Evolutionary conservation across 1,140 invertebrate species (phyloP).

Genomic region (Sycophila sp.): DNA sequence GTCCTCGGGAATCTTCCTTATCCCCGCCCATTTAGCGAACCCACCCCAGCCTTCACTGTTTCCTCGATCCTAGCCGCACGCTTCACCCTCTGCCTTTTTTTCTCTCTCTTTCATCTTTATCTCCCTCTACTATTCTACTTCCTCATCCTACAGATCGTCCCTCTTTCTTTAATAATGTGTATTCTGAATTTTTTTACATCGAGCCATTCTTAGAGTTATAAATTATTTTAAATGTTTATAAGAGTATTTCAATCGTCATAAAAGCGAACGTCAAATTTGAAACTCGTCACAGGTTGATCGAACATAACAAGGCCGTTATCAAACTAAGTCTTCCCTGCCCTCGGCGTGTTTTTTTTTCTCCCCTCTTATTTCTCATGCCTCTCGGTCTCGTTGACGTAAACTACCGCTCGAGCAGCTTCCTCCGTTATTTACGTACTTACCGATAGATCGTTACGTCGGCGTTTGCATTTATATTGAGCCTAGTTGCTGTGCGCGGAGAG

Average conservation of each 20-base stretch:
- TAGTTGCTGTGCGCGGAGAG: slow-evolving; percentile 52
- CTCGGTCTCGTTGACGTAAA: neutral
- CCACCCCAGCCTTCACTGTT: slow-evolving; percentile 42
- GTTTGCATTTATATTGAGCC: slow-evolving; percentile 67
- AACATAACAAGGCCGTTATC: no score
- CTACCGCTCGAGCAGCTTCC: neutral
- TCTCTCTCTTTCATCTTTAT: slow-evolving; percentile 13
- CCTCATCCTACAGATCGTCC: no score
- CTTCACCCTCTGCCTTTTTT: slow-evolving; percentile 17
- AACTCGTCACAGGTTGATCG: no score
- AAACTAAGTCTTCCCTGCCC: no score
- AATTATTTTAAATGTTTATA: no score
- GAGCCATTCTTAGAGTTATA: no score
- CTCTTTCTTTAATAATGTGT: slow-evolving; percentile 37
- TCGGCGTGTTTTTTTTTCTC: slow-evolving; percentile 2
- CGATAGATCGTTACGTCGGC: slow-evolving; percentile 66
- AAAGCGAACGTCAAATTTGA: no score
- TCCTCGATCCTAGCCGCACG: slow-evolving; percentile 2
- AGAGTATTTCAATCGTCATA: no score
- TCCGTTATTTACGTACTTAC: slow-evolving; percentile 64
- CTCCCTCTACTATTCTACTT: slow-evolving; percentile 1
- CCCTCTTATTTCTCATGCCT: slow-evolving; percentile 23
- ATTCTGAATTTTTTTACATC: no score
- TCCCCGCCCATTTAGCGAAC: slow-evolving; percentile 48
- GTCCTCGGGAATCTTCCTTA: slow-evolving; percentile 35